Conservation (phyloP, 1,140 invertebrate genomes). For the Zaprionus africanus region DNA sequence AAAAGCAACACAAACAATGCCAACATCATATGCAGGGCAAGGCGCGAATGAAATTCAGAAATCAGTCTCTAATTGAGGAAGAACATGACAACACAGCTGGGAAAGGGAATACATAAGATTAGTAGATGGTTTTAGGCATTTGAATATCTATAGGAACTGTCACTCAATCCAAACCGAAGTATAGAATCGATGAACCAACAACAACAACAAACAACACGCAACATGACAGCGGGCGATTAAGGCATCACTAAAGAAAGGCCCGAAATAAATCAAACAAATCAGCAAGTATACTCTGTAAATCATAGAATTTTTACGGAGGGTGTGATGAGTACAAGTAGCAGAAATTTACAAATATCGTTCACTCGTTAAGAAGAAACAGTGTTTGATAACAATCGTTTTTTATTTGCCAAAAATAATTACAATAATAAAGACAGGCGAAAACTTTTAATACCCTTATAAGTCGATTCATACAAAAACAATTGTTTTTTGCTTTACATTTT, state of each 20-base stretch:
- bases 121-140: slow-evolving; percentile 9
- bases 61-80: slow-evolving; percentile 9
- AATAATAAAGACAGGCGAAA: too few species aligned
- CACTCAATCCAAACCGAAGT: slow-evolving; percentile 29
- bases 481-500: too few species aligned
- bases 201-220: slow-evolving; percentile 32
- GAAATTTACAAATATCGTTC: too few species aligned
- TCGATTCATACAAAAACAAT: too few species aligned
- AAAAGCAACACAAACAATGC: slow-evolving; percentile 49
- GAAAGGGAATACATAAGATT: background rate
- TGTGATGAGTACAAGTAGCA: background rate
- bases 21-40: slow-evolving; percentile 9
- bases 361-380: too few species aligned
- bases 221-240: slow-evolving; percentile 75
- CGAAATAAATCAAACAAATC: slow-evolving; percentile 47
- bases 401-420: too few species aligned
- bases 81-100: background rate
- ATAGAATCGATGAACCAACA: slow-evolving; percentile 19
- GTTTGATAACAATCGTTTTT: too few species aligned
- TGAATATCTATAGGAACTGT: slow-evolving; percentile 39
- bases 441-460: too few species aligned
- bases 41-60: background rate
- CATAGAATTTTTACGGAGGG: background rate
- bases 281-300: background rate
- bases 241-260: slow-evolving; percentile 43